Percentiles rank a stretch among this genome's conserved stretches.
Evolutionary conservation across 1,140 invertebrate genomes (phyloP).

Genomic region (Amyelois transitella): DNA sequence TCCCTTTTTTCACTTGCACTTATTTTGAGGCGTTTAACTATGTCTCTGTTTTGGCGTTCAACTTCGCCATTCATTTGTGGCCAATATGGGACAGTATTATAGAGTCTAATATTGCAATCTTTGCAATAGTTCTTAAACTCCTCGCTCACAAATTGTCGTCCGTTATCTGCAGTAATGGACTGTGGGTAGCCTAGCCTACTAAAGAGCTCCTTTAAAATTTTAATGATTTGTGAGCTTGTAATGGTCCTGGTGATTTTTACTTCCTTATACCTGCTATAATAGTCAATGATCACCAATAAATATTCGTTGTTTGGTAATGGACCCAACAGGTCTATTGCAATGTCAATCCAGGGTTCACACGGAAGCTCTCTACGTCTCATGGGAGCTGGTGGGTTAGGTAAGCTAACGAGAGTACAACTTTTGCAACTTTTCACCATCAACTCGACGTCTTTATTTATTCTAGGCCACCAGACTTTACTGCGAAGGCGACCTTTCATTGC

Average conservation of each 20-base stretch:
- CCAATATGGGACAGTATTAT: slow-evolving; percentile 23
- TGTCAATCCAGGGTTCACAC: slow-evolving; percentile 24
- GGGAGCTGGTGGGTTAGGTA: slow-evolving; percentile 25
- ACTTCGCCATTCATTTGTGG: no score
- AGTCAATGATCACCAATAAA: no score
- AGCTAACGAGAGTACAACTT: slow-evolving; percentile 45
- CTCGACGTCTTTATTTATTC: slow-evolving; percentile 68
- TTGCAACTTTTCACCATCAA: slow-evolving; percentile 56
- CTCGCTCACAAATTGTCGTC: slow-evolving; percentile 21
- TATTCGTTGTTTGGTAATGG: slow-evolving; percentile 26
- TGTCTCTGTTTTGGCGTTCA: slow-evolving; percentile 39
- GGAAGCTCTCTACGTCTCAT: slow-evolving; percentile 30
- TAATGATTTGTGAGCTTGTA: slow-evolving; percentile 22
- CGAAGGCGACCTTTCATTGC: no score
- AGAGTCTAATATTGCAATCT: slow-evolving; percentile 24
- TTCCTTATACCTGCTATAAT: slow-evolving; percentile 24
- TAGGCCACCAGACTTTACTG: slow-evolving; percentile 73
- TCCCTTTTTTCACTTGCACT: slow-evolving; percentile 11
- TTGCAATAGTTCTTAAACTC: slow-evolving; percentile 23
- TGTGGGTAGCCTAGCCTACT: slow-evolving; percentile 18
- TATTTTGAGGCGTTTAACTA: slow-evolving; percentile 30
- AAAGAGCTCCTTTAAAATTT: slow-evolving; percentile 21
- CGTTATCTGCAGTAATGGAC: slow-evolving; percentile 32
- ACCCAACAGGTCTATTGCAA: no score
- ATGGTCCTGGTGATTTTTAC: slow-evolving; percentile 22